phyloP scores from a whole-genome alignment of 2,888 invertebrate genomes.

The Archips xylosteana region DNA sequence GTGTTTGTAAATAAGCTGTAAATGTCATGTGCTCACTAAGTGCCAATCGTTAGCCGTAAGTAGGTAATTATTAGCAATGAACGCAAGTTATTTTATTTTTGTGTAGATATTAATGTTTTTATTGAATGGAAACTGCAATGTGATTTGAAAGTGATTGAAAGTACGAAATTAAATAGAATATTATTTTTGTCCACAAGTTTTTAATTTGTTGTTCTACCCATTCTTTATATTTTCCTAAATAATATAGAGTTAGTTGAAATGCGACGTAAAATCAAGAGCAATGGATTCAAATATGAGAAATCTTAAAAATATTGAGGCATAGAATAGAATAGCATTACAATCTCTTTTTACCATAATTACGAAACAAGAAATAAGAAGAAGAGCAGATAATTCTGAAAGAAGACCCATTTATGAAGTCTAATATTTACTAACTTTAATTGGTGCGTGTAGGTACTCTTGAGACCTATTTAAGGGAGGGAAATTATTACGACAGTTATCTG shows the following conservation, averaged over 20 bases:
- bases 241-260: background rate
- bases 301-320: too few species aligned
- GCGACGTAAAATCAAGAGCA: too few species aligned
- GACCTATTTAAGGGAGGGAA: too few species aligned
- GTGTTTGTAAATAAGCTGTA: slow-evolving; percentile 62
- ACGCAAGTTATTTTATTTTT: slow-evolving; percentile 46
- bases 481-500: too few species aligned
- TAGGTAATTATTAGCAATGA: slow-evolving; percentile 60
- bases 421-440: too few species aligned
- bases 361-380: too few species aligned
- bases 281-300: too few species aligned
- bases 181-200: slow-evolving; percentile 63
- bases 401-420: too few species aligned
- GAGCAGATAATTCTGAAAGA: too few species aligned
- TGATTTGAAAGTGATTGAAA: slow-evolving; percentile 70
- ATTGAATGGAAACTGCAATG: slow-evolving; percentile 58
- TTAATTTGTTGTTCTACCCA: slow-evolving; percentile 23
- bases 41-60: slow-evolving; percentile 78
- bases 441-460: too few species aligned
- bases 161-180: slow-evolving; percentile 59
- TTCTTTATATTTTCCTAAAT: background rate
- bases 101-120: slow-evolving; percentile 52
- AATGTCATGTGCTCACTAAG: slow-evolving; percentile 76
- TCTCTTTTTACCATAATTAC: too few species aligned
- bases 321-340: too few species aligned